Conservation (phyloP, 2,113 vertebrate genomes). For the Trogon surrucura region DNA sequence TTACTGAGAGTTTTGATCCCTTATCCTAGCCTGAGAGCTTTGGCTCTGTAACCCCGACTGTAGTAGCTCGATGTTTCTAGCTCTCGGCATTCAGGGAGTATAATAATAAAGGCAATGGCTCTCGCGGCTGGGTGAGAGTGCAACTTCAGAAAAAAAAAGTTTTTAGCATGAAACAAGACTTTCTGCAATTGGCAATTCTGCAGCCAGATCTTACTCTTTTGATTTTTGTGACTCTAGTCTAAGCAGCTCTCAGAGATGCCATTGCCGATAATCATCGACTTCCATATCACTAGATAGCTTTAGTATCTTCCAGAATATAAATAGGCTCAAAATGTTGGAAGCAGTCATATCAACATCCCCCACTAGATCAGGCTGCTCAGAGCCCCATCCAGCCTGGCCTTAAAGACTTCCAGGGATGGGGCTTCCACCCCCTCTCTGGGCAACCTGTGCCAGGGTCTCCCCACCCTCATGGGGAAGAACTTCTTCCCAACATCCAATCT, state of each 20-base stretch:
- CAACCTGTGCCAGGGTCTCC: no score
- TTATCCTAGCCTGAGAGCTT: background rate
- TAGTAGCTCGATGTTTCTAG: background rate
- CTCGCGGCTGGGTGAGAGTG: background rate
- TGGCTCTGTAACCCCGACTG: background rate
- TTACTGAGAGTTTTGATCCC: background rate
- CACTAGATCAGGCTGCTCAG: no score
- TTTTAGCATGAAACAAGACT: background rate
- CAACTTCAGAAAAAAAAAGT: background rate
- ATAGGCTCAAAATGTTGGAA: background rate
- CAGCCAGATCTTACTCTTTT: background rate
- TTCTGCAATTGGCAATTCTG: background rate
- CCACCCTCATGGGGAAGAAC: no score
- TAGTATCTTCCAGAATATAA: conserved; percentile 1
- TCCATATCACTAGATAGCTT: background rate
- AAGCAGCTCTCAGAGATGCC: background rate
- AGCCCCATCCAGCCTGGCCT: no score
- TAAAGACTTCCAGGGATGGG: no score
- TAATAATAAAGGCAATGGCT: background rate
- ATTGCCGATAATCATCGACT: background rate
- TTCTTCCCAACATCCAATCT: no score
- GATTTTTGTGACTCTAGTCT: background rate
- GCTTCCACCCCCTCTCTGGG: no score
- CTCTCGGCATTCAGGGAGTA: background rate
- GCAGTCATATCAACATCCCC: background rate